A percentile compares a stretch with the other conserved stretches of the same genome.
These are phyloP conservation scores for Trissoscelio sp. DNA, from an alignment of 2,888 invertebrate genomes.

Conservation along the genomic window DNA sequence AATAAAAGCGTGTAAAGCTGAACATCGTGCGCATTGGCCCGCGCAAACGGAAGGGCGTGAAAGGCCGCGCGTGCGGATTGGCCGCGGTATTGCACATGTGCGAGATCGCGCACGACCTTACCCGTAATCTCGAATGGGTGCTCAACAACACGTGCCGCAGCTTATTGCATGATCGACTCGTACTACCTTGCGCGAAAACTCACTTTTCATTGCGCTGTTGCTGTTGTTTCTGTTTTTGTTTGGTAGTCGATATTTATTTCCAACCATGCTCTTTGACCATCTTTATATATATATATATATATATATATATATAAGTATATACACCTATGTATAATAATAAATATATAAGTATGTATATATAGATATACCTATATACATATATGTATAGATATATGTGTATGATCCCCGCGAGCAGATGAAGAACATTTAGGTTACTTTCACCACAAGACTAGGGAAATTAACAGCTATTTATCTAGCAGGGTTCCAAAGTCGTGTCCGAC, in stretches of 20 bases:
- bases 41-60: too few species aligned
- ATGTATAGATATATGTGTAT: slow-evolving; percentile 6
- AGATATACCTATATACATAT: background rate
- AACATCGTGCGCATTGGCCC: too few species aligned
- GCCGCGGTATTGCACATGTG: slow-evolving; percentile 60
- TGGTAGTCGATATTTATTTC: too few species aligned
- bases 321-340: background rate
- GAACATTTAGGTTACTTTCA: slow-evolving; percentile 65
- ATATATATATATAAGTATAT: background rate
- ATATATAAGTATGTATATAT: background rate
- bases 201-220: background rate
- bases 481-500: slow-evolving; percentile 60
- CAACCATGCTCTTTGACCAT: too few species aligned
- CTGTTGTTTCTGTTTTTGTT: background rate
- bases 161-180: slow-evolving; percentile 41
- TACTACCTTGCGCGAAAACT: slow-evolving; percentile 26
- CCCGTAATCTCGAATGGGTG: slow-evolving; percentile 59
- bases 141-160: slow-evolving; percentile 64
- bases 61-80: too few species aligned
- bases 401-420: slow-evolving; percentile 39
- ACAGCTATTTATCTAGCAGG: slow-evolving; percentile 66
- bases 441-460: slow-evolving; percentile 63
- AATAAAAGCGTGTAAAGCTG: too few species aligned
- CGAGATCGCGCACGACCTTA: slow-evolving; percentile 68
- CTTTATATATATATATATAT: too few species aligned